Evolutionary conservation across 2,113 vertebrate species (phyloP), one percentile per base, ranked within the genome.

Genomic region (Cyanoliseus patagonus): DNA sequence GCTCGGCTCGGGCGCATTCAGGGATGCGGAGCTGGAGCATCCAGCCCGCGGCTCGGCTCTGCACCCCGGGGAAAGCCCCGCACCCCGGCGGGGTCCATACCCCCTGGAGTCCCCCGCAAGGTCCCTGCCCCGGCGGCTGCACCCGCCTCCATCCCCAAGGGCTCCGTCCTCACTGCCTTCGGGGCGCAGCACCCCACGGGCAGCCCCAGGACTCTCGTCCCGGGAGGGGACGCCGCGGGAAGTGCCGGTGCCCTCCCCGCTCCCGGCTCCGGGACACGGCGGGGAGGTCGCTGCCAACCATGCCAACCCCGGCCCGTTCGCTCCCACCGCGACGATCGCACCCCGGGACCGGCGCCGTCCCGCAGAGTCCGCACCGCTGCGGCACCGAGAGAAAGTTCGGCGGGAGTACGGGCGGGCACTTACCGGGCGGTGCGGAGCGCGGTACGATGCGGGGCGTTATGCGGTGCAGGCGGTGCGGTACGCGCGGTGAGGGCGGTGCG

Each of bases 321-420:
- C 42, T 30, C 39, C 46, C 46, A 13, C 35, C 44, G 68, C 42
- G 33, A 59, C 20, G 20, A 10, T n/a, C 57, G 14, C 57, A 11
- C 6, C 57, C 33, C 20, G 55, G 33, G 55, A n/a, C 55, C 3
- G 7, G 25, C 41, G 18, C 82, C 63, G 73, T 94, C 92, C 85
- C 81, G 68, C 68, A 62, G 6, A 70, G 39, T 41, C 80, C 66
- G 86, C 73, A 28, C 72, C 49, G 67, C 91, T 88, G 91, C 94
- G 89, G 87, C 90, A 85, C 14, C 66, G 66, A 42, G 46, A 33
- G 44, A 91, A 94, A 96, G 75, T 94, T 94, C 86, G 23, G 39
- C n/a, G 25, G 67, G 67, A 86, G 81, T 15, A 74, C 79, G 63
- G 62, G 44, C 28, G 62, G 63, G 9, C 75, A 76, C 94, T 94